Percentiles rank a stretch among this genome's conserved stretches.
Conservation (phyloP, 2,888 invertebrate genomes). For the Iselma pallidipennis region DNA sequence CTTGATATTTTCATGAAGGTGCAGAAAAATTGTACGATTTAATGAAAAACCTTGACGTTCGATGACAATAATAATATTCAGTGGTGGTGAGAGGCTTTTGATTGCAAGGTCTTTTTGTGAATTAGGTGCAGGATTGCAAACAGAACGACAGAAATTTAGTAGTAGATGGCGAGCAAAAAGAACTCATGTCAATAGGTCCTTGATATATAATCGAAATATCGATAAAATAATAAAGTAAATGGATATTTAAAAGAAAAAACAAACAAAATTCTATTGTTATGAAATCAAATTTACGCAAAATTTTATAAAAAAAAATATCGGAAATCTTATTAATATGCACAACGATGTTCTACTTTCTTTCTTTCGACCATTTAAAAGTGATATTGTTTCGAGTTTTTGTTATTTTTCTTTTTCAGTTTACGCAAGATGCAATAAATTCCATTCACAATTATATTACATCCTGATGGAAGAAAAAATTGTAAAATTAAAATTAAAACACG, state of each 20-base stretch:
- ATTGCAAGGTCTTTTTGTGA: conserved; percentile 13
- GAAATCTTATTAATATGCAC: background rate
- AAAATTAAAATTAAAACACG: background rate
- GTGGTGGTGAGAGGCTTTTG: conserved; percentile 17
- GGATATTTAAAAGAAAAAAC: too few relatives aligned
- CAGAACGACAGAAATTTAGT: too few relatives aligned
- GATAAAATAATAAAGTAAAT: background rate
- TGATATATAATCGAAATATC: background rate
- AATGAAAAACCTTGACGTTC: conserved; percentile 16
- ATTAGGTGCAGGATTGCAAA: background rate
- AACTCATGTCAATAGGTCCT: too few relatives aligned
- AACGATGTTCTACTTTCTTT: background rate
- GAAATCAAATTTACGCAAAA: too few relatives aligned
- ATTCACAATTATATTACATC: background rate
- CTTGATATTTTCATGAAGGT: conserved; percentile 17
- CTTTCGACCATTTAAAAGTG: background rate
- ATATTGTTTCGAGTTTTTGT: background rate
- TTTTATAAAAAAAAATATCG: background rate
- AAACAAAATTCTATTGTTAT: background rate
- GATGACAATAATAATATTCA: conserved; percentile 13
- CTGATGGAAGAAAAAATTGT: background rate
- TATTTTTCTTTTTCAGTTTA: background rate
- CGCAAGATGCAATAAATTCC: conserved; percentile 1
- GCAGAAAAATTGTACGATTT: conserved; percentile 12
- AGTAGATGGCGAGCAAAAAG: too few relatives aligned